Evolutionary conservation across 2,797 vertebrate genomes (phyloP).

Genomic region (Sebastes matsubarae): DNA sequence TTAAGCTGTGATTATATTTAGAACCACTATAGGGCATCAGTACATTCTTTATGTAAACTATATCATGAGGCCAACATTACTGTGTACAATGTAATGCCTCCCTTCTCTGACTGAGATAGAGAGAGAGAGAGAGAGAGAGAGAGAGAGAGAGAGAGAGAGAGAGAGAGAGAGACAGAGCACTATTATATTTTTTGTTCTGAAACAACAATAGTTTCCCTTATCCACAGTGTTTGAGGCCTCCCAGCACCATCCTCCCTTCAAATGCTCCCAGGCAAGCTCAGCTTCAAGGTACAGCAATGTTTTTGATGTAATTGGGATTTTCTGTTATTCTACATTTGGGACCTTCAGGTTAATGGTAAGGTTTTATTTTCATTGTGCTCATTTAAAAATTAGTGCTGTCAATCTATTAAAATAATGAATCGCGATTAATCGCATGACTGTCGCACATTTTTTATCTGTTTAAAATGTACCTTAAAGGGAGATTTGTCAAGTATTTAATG

Average conservation of each 20-base stretch:
- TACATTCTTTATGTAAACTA: neutral
- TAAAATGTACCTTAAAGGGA: too few species aligned
- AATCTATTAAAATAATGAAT: too few species aligned
- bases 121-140: slow-evolving; percentile 3
- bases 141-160: neutral
- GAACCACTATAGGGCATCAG: neutral
- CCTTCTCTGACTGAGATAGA: slow-evolving; percentile 3
- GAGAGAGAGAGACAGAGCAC: slow-evolving; percentile 34
- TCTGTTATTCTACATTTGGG: slow-evolving; percentile 6
- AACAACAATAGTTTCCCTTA: slow-evolving; percentile 75
- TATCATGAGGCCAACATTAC: slow-evolving; percentile 2
- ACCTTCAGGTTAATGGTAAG: slow-evolving; percentile 40
- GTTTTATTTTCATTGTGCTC: neutral
- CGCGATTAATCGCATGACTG: too few species aligned
- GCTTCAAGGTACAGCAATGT: slow-evolving; percentile 31
- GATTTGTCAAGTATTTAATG: too few species aligned
- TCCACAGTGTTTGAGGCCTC: slow-evolving; percentile 67
- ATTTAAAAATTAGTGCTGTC: neutral
- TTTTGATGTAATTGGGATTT: slow-evolving; percentile 22
- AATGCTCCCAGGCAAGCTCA: slow-evolving; percentile 23
- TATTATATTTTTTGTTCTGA: slow-evolving; percentile 64
- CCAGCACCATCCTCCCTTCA: slow-evolving; percentile 58
- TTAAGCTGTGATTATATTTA: neutral
- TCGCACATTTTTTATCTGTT: too few species aligned
- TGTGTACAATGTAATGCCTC: slow-evolving; percentile 6